Evolutionary conservation across 2,888 invertebrate genomes (phyloP), one percentile per base, ranked within the genome.

Genomic region (Penaeus monodon): DNA sequence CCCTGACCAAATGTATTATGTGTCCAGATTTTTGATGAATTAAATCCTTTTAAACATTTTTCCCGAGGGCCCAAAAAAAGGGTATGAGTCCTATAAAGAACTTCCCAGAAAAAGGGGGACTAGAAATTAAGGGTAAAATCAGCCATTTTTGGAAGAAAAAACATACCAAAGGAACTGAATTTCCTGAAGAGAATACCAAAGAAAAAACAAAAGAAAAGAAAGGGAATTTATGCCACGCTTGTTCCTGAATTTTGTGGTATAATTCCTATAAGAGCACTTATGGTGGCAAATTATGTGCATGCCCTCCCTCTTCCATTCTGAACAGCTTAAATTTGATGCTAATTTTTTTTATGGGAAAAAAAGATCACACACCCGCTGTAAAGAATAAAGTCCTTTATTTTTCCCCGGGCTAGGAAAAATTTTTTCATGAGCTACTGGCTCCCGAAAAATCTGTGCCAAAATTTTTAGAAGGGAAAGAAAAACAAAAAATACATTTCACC

Each of bases 201-300:
- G 22, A n/a, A n/a, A 7, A 20, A 12, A 7, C 38, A 70, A 38
- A 38, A 49, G 73, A 73, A 65, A 74, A 74, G 27, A 68, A 83
- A 29, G 44, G 65, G 22, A 87, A 79, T 24, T 8, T 27, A 49
- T 49, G 29, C 83, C 85, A n/a, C 70, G 95, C 86, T 99, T 76
- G 94, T 99, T 22, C 98, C 99, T 0, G 99, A 99, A 92, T 94
- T 98, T 90, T 97, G 97, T 91, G 94, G 95, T 29, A 93, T 95
- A 22, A 93, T 94, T 91, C 93, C 93, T 3, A 92, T 94, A 68
- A 93, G 93, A 0, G 93, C 93, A 3, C 92, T 93, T 98, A 88
- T 98, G 98, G 97, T 93, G 96, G 38, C 97, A 98, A 92, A 95
- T 96, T 0, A 94, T 95, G 2, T 94, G 96, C 84, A 92, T 99